phyloP scores from a whole-genome alignment of 2,888 invertebrate genomes.

The Stratiomys singularior region DNA sequence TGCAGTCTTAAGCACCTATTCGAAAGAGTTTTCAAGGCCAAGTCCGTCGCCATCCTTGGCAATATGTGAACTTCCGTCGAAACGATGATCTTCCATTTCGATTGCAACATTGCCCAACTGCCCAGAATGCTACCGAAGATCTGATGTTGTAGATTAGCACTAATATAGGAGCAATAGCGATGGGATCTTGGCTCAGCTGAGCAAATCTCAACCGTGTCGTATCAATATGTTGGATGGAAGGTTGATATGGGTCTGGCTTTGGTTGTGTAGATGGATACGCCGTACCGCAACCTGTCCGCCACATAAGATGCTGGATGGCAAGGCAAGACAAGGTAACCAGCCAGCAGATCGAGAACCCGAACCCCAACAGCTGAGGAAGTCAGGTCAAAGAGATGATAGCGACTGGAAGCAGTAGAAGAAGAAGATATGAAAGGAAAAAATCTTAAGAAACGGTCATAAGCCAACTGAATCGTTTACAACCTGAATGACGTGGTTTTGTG shows the following conservation, averaged over 20 bases:
- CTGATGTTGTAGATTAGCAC: background rate
- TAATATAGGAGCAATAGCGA: background rate
- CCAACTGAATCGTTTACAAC: background rate
- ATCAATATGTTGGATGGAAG: background rate
- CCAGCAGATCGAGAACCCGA: constrained; percentile 15
- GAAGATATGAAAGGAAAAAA: too few relatives aligned
- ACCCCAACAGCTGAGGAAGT: constrained; percentile 31
- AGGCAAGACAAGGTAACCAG: background rate
- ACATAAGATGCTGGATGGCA: constrained; percentile 6
- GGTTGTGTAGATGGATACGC: background rate
- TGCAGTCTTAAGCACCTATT: too few relatives aligned
- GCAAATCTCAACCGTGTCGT: background rate
- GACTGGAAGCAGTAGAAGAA: background rate
- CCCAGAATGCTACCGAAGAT: background rate
- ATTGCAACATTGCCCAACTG: constrained; percentile 5
- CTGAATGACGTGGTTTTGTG: background rate
- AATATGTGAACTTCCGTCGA: background rate
- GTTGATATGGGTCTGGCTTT: background rate
- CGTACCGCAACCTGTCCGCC: constrained; percentile 26
- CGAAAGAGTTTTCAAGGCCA: too few relatives aligned
- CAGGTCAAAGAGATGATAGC: constrained; percentile 43
- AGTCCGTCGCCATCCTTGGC: too few relatives aligned
- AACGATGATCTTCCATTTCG: background rate
- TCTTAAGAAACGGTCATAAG: constrained; percentile 18
- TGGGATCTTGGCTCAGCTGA: background rate